These are phyloP conservation scores for Candidula unifasciata DNA, from an alignment of 2,888 invertebrate genomes.

Conservation along the genomic window DNA sequence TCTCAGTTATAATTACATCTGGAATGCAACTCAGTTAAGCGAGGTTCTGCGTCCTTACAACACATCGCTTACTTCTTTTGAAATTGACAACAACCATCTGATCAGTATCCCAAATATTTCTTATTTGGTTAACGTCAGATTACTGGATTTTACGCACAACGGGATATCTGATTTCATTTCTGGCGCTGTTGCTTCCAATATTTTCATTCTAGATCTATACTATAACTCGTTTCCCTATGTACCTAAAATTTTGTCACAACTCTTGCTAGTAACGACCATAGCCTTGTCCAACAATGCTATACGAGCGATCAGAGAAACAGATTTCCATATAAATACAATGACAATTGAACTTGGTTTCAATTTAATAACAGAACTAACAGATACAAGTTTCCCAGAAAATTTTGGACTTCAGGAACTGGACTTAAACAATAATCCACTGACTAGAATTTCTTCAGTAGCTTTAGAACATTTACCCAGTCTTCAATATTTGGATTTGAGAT, in stretches of 20 bases:
- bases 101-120: background rate
- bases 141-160: background rate
- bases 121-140: background rate
- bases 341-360: background rate
- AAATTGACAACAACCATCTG: background rate
- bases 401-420: background rate
- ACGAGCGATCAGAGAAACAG: background rate
- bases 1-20: background rate
- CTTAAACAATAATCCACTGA: background rate
- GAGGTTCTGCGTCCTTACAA: background rate
- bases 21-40: background rate
- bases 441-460: background rate
- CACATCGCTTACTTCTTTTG: background rate
- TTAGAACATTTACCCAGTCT: background rate
- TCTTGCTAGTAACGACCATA: background rate
- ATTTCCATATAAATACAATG: background rate
- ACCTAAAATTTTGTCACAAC: background rate
- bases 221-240: background rate
- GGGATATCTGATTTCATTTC: background rate
- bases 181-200: background rate
- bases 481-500: background rate
- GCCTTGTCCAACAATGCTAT: background rate
- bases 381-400: conserved; percentile 9
- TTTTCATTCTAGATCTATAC: background rate
- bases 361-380: background rate